Conservation (phyloP, 2,113 vertebrate species). For the Ibidorhyncha struthersii region DNA sequence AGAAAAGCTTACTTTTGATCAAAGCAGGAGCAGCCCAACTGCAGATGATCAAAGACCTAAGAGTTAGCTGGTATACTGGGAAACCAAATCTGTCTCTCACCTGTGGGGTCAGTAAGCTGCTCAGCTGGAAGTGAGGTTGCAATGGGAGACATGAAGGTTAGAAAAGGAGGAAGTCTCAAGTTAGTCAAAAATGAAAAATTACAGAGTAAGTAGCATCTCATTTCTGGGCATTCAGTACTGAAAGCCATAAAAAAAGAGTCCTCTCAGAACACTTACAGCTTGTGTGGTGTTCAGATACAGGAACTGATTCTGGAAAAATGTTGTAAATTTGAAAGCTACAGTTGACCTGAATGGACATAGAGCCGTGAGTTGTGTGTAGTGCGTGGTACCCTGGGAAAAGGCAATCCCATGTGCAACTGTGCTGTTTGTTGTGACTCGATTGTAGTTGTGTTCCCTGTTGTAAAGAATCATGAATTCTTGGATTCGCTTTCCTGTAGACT, state of each 20-base stretch:
- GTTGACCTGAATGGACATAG: not conserved
- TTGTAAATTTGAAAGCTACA: not conserved
- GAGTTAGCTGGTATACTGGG: not conserved
- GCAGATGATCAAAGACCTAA: slow-evolving; percentile 5
- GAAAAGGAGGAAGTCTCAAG: not conserved
- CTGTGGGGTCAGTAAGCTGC: not conserved
- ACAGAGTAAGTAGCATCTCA: not conserved
- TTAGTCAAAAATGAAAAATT: not conserved
- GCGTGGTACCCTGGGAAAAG: not conserved
- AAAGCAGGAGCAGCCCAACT: not conserved
- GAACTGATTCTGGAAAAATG: not conserved
- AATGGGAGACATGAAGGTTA: not conserved
- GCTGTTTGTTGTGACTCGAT: not conserved
- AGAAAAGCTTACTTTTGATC: slow-evolving; percentile 7
- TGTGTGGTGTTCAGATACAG: not conserved
- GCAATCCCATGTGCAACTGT: accelerated
- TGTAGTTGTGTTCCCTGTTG: not conserved
- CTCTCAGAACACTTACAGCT: not conserved
- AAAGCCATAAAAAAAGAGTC: not conserved
- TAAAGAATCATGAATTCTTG: not conserved
- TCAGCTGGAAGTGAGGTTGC: not conserved
- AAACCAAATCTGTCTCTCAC: not conserved
- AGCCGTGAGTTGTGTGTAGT: not conserved
- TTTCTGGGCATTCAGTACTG: not conserved
- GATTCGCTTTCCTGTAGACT: not conserved